Base-by-base conservation (phyloP, 2,113 vertebrate species). In the Mandrillus leucophaeus region DNA sequence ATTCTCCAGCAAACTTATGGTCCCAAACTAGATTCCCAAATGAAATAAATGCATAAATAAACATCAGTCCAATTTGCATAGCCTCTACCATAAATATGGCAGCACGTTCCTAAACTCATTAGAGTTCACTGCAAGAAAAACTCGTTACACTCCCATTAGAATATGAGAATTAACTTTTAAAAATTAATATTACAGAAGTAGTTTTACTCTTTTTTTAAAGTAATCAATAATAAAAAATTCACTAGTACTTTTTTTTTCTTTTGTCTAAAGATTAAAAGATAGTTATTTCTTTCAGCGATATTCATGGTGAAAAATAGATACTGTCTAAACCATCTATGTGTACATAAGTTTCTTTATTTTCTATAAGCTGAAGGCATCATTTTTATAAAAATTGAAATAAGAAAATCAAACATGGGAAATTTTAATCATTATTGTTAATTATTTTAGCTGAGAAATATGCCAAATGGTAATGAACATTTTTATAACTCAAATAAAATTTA, bases 11-110 rank as follows among this genome's bases (percentile, higher is more conserved):
- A 98, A 98, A 88, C 96, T 99, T 98, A 98, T 98, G 98, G 93
- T 75, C 97, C 92, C 97, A 98, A 98, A 98, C 97, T 98, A 98
- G 97, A 99, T 98, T 99, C 99, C 98, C 99, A 98, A 97, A 98
- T 98, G 99, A 98, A 98, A 98, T 52, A 91, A 76, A 98, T 96
- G 97, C 97, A 99, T 99, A 99, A 99, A 99, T 99, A 99, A 99
- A 99, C 98, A 99, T 98, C 83, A 96, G 79, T 93, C 97, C 96
- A 98, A 99, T 99, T 98, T 99, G 98, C 98, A 98, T 70, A 98
- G 96, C 61, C 97, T 98, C 98, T 98, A 98, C 97, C 96, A 97
- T 97, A 98, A 98, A 95, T 97, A 97, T 61, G 95, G 96, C 64
- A 98, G 96, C 64, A 93, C 40, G 25, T 96, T 98, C 73, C 48